These are phyloP conservation scores for Zonitis immaculata DNA, from an alignment of 2,888 invertebrate genomes.

Conservation along the genomic window DNA sequence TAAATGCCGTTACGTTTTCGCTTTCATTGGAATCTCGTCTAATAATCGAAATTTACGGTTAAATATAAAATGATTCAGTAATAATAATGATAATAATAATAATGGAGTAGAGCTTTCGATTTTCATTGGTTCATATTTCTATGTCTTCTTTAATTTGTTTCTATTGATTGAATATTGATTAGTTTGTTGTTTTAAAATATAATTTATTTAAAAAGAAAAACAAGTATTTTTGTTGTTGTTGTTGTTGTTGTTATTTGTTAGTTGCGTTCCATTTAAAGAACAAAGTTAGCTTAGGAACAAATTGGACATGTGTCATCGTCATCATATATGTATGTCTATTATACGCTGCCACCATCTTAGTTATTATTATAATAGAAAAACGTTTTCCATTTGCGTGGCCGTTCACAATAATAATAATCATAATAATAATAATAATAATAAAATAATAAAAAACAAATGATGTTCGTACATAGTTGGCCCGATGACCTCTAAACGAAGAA, in stretches of 20 bases:
- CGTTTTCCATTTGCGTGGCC: conserved; percentile 17
- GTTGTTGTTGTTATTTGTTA: neutral
- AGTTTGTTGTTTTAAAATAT: conserved; percentile 4
- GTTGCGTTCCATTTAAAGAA: neutral
- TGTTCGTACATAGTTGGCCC: conserved; percentile 26
- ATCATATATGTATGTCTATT: too few relatives aligned
- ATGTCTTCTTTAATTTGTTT: neutral
- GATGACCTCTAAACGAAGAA: conserved; percentile 40
- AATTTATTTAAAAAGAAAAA: too few relatives aligned
- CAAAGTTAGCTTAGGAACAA: neutral
- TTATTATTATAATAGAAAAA: too few relatives aligned
- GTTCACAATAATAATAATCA: too few relatives aligned
- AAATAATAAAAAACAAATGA: conserved; percentile 23
- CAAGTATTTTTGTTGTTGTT: conserved; percentile 11
- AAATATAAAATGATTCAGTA: too few relatives aligned
- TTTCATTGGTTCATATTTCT: neutral
- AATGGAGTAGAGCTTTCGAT: too few relatives aligned
- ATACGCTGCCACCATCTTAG: neutral
- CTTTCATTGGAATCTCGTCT: conserved; percentile 37
- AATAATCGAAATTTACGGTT: conserved; percentile 18
- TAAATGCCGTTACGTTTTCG: conserved; percentile 28
- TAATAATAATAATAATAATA: too few relatives aligned
- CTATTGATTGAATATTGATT: conserved; percentile 9
- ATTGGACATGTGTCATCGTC: neutral
- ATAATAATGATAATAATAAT: too few relatives aligned